phyloP scores from a whole-genome alignment of 2,888 invertebrate genomes.

The Microctonus brassicae region DNA sequence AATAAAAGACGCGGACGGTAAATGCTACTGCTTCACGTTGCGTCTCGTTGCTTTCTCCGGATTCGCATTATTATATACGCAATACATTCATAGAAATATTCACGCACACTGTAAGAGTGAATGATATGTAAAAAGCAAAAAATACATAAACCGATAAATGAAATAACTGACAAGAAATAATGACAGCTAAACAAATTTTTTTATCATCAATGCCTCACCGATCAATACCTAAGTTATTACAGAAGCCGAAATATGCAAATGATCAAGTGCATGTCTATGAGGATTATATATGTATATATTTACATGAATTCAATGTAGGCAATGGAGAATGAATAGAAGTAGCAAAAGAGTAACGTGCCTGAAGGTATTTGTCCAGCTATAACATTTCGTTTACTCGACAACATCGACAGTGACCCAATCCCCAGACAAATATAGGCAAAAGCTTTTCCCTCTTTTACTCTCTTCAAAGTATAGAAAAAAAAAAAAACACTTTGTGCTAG shows the following conservation, averaged over 20 bases:
- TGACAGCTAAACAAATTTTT: neutral
- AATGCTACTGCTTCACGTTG: conserved; percentile 42
- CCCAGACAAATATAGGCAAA: conserved; percentile 41
- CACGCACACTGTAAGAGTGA: neutral
- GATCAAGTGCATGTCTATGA: neutral
- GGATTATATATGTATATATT: neutral
- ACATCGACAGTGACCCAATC: conserved; percentile 48
- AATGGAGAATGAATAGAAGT: neutral
- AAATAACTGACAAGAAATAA: neutral
- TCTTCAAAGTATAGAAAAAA: conserved; percentile 30
- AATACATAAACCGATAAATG: conserved; percentile 1
- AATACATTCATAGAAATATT: neutral
- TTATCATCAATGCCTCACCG: neutral
- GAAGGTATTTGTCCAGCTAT: conserved; percentile 47
- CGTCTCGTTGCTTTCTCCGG: neutral
- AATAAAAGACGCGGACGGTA: conserved; percentile 57
- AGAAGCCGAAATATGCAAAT: neutral
- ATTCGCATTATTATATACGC: neutral
- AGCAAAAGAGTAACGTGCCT: conserved; percentile 18
- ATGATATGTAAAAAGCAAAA: neutral
- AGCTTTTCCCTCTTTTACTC: conserved; percentile 39
- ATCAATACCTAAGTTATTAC: neutral
- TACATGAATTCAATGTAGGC: neutral
- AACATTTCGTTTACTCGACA: conserved; percentile 50
- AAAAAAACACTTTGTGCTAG: neutral